Conservation (phyloP, 2,888 invertebrate genomes). For the Pseudococcus viburni region DNA sequence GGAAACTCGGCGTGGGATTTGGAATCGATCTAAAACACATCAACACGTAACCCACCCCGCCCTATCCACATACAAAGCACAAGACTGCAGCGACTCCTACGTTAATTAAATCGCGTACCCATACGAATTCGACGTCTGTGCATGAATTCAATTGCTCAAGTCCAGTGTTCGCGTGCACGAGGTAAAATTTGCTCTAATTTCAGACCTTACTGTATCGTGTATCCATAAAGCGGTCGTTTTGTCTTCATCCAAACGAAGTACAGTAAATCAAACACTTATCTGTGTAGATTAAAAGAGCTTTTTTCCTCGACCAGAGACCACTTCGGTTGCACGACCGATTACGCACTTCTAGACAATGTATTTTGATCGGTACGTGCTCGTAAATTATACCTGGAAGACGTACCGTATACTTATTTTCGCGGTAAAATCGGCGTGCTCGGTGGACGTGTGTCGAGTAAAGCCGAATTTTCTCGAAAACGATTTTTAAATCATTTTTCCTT, state of each 20-base stretch:
- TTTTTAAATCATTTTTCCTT: too few species aligned
- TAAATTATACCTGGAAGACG: neutral
- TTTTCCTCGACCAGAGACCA: neutral
- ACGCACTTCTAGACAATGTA: neutral
- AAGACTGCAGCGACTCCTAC: neutral
- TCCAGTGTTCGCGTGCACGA: neutral
- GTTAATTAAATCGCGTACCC: constrained; percentile 37
- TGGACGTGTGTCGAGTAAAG: neutral
- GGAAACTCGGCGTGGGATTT: constrained; percentile 54
- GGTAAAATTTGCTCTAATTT: constrained; percentile 23
- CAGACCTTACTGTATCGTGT: neutral
- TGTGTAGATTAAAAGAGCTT: neutral
- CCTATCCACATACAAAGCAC: neutral
- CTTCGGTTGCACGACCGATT: constrained; percentile 16
- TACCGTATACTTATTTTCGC: neutral
- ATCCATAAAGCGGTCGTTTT: neutral
- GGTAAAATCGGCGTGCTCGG: neutral
- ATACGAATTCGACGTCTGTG: neutral
- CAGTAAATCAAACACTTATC: constrained; percentile 17
- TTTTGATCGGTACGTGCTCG: neutral
- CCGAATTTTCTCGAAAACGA: neutral
- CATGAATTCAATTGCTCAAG: neutral
- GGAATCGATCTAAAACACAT: constrained; percentile 52
- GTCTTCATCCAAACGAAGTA: neutral
- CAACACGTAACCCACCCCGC: neutral